Percentiles rank a stretch among this genome's conserved stretches.
phyloP scores from a whole-genome alignment of 2,113 vertebrate genomes.

The Pedetes capensis region DNA sequence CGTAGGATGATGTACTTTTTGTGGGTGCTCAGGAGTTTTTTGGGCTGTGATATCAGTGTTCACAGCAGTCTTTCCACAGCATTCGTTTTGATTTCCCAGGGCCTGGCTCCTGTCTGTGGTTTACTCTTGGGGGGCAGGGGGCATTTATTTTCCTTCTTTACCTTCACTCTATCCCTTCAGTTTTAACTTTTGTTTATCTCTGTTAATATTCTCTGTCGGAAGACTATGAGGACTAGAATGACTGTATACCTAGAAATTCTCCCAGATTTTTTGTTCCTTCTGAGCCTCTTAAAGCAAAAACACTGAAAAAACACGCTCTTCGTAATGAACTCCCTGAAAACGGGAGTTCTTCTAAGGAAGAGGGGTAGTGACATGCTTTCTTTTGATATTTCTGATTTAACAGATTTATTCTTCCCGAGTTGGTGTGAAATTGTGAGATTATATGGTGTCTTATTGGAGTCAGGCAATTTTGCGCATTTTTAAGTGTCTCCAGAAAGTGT shows the following conservation, averaged over 20 bases:
- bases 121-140: neutral
- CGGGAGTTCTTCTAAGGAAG: neutral
- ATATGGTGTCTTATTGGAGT: neutral
- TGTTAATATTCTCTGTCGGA: neutral
- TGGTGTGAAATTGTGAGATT: constrained; percentile 24
- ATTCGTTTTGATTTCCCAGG: neutral
- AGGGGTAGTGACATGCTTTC: neutral
- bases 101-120: neutral
- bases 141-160: neutral
- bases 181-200: neutral
- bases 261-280: neutral
- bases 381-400: neutral
- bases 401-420: neutral
- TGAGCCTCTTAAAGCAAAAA: neutral
- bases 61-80: neutral
- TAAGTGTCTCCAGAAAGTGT: neutral
- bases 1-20: neutral
- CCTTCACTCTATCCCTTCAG: neutral
- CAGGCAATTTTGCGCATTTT: neutral
- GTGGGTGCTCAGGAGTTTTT: neutral
- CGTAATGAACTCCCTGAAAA: neutral
- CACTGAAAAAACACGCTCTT: neutral
- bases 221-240: neutral
- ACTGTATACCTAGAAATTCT: neutral
- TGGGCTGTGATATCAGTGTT: neutral